phyloP scores from a whole-genome alignment of 2,113 vertebrate genomes.

The Garra rufa region DNA sequence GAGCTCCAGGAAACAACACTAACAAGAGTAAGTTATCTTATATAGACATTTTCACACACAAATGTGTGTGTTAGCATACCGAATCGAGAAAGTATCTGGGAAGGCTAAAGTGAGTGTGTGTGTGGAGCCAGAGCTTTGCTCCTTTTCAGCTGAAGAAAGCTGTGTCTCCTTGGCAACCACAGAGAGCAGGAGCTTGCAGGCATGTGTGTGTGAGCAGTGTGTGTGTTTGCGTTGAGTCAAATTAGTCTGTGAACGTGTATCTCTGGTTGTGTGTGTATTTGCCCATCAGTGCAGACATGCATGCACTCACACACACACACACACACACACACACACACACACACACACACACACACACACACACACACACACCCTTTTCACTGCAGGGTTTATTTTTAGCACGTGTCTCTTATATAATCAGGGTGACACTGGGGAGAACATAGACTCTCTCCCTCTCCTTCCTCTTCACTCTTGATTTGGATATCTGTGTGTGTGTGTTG shows the following conservation, averaged over 20 bases:
- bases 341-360: neutral
- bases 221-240: slow-evolving; percentile 46
- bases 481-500: slow-evolving; percentile 37
- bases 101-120: slow-evolving; percentile 2
- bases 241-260: slow-evolving; percentile 48
- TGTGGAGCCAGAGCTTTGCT: slow-evolving; percentile 65
- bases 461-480: slow-evolving; percentile 31
- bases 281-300: slow-evolving; percentile 63
- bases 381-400: slow-evolving; percentile 80
- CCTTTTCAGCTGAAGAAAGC: slow-evolving; percentile 71
- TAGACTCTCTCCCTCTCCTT: slow-evolving; percentile 24
- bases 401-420: slow-evolving; percentile 80
- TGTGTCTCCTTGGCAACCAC: slow-evolving; percentile 75
- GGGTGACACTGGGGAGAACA: slow-evolving; percentile 75
- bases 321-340: slow-evolving; percentile 17
- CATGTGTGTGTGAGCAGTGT: slow-evolving; percentile 55
- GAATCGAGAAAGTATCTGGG: neutral
- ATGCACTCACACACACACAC: slow-evolving; percentile 44
- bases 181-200: slow-evolving; percentile 64
- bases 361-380: slow-evolving; percentile 58
- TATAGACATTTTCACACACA: neutral
- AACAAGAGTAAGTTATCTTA: slow-evolving; percentile 34
- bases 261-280: slow-evolving; percentile 38
- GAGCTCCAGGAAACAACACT: slow-evolving; percentile 33
- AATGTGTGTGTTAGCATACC: neutral